A percentile compares a stretch with the other conserved stretches of the same genome.
Conservation (phyloP, 2,888 invertebrate genomes). For the Melipona beecheii region DNA sequence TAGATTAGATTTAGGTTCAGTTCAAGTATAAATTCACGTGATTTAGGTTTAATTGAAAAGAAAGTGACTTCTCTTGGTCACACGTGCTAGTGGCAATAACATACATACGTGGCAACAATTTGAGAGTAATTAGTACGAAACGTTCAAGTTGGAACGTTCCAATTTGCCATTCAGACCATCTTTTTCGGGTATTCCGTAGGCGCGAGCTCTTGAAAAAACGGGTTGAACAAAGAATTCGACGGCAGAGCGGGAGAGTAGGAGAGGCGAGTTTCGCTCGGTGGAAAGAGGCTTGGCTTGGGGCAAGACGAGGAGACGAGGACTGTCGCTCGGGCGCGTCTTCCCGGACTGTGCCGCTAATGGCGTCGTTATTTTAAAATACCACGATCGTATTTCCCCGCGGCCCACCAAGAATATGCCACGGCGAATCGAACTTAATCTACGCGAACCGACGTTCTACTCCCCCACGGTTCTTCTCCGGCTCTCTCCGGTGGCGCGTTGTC, state of each 20-base stretch:
- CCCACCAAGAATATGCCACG: slow-evolving; percentile 76
- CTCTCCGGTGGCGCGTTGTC: slow-evolving; percentile 50
- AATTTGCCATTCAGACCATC: no score
- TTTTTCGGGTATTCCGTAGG: not conserved
- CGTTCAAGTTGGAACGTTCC: no score
- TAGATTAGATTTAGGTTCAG: no score
- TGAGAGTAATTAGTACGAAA: no score
- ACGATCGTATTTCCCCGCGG: slow-evolving; percentile 79
- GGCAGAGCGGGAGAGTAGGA: not conserved
- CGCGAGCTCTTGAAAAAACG: not conserved
- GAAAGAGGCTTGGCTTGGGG: slow-evolving; percentile 60
- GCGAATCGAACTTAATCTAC: slow-evolving; percentile 81
- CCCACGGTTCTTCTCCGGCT: slow-evolving; percentile 18
- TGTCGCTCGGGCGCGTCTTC: slow-evolving; percentile 11
- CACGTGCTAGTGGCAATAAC: no score
- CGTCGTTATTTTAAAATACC: slow-evolving; percentile 83
- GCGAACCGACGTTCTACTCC: slow-evolving; percentile 70
- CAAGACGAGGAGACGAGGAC: slow-evolving; percentile 35
- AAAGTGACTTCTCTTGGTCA: no score
- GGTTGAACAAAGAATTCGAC: not conserved
- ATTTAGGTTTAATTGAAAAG: no score
- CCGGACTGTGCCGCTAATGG: slow-evolving; percentile 75
- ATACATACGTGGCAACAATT: no score
- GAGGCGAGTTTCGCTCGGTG: slow-evolving; percentile 43
- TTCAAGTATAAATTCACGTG: no score